Evolutionary conservation across 2,888 invertebrate species (phyloP).

Genomic region (Zaprionus obscuricornis): DNA sequence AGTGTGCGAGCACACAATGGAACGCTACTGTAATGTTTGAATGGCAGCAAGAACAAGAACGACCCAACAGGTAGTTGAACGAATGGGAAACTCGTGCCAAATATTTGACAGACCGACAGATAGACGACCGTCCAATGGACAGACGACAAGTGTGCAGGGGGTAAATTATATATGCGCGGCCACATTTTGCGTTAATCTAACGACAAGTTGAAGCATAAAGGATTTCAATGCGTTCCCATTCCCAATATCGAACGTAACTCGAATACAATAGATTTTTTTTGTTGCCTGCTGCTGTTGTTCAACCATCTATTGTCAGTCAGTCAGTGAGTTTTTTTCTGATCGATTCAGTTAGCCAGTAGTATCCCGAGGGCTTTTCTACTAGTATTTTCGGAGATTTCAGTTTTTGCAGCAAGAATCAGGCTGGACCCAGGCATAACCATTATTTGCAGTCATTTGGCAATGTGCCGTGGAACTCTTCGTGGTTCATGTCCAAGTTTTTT

Average conservation of each 20-base stretch:
- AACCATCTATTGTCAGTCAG: slow-evolving; percentile 16
- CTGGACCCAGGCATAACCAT: slow-evolving; percentile 60
- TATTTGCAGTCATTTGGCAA: slow-evolving; percentile 76
- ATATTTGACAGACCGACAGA: slow-evolving; percentile 6
- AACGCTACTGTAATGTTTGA: slow-evolving; percentile 21
- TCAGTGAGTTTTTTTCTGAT: slow-evolving; percentile 15
- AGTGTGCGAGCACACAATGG: slow-evolving; percentile 10
- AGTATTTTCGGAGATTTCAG: no score
- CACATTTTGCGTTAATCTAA: slow-evolving; percentile 78
- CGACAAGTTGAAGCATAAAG: slow-evolving; percentile 74
- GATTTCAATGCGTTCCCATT: slow-evolving; percentile 68
- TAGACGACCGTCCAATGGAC: no score
- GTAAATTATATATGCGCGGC: slow-evolving; percentile 68
- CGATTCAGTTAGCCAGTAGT: slow-evolving; percentile 13
- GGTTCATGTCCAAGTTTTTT: slow-evolving; percentile 39
- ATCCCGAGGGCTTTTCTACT: no score
- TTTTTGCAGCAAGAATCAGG: no score
- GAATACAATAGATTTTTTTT: slow-evolving; percentile 50
- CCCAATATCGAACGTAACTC: no score
- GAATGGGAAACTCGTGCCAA: slow-evolving; percentile 36
- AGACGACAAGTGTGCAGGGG: not conserved
- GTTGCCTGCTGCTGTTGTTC: not conserved
- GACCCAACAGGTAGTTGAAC: slow-evolving; percentile 61
- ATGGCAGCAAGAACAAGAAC: slow-evolving; percentile 18
- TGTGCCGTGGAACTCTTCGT: slow-evolving; percentile 33